Conservation (phyloP, 2,113 vertebrate genomes). For the Rhadina sibilatrix region DNA sequence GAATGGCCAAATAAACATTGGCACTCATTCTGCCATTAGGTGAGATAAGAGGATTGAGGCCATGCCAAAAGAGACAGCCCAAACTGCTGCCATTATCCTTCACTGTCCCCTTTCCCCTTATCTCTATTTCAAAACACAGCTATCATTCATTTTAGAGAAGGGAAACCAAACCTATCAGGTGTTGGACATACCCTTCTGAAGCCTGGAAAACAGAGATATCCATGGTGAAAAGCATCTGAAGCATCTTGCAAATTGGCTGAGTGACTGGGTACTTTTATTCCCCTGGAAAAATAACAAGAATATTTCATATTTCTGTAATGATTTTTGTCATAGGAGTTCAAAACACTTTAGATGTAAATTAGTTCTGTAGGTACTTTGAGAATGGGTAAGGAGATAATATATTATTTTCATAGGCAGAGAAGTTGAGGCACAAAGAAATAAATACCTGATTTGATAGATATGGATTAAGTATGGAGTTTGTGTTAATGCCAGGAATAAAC, state of each 20-base stretch:
- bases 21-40: conserved; percentile 74
- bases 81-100: conserved; percentile 52
- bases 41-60: conserved; percentile 74
- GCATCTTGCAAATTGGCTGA: not conserved
- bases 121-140: conserved; percentile 62
- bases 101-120: conserved; percentile 56
- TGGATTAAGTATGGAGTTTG: not conserved
- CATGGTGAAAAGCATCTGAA: conserved; percentile 21
- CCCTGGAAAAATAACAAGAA: conserved; percentile 24
- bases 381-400: not conserved
- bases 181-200: not conserved
- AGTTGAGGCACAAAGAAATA: not conserved
- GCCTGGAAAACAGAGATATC: conserved; percentile 50
- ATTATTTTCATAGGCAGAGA: not conserved
- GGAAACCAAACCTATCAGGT: conserved; percentile 56
- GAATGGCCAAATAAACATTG: conserved; percentile 82
- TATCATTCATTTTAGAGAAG: conserved; percentile 55
- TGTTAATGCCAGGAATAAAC: not conserved
- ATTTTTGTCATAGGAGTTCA: not conserved
- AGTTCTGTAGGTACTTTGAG: not conserved
- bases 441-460: not conserved
- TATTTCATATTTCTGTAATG: conserved; percentile 24
- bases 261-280: not conserved
- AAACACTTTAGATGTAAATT: not conserved
- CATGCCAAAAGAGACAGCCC: conserved; percentile 61